phyloP scores from a whole-genome alignment of 2,113 vertebrate species.

The Bos javanicus region DNA sequence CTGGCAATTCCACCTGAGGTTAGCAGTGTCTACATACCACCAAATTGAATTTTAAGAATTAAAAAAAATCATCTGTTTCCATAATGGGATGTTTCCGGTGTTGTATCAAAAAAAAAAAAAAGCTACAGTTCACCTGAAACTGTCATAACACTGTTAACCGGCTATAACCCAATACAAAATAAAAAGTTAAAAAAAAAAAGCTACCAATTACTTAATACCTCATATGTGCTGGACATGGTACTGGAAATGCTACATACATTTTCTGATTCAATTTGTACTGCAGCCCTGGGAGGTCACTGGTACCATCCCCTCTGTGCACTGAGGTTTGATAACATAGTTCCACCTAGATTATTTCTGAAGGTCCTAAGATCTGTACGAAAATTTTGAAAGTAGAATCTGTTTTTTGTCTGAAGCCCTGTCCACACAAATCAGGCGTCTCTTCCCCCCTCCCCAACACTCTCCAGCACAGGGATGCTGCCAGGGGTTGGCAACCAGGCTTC shows the following conservation, averaged over 20 bases:
- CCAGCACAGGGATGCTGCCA: no score
- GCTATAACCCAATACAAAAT: background rate
- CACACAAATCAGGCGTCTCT: background rate
- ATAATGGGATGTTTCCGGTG: background rate
- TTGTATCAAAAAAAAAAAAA: background rate
- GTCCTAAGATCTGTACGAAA: background rate
- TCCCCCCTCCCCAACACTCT: accelerated
- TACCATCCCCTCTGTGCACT: background rate
- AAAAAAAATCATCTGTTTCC: background rate
- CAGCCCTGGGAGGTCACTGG: background rate
- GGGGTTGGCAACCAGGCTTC: background rate
- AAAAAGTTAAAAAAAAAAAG: background rate
- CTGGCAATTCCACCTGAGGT: background rate
- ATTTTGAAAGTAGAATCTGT: background rate
- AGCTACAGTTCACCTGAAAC: background rate
- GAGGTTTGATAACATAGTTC: background rate
- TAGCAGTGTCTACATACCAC: background rate
- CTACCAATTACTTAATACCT: background rate
- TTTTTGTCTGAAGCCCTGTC: background rate
- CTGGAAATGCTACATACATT: background rate
- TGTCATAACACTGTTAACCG: background rate
- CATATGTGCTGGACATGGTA: background rate
- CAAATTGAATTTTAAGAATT: background rate
- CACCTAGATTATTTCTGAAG: background rate
- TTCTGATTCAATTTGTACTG: background rate